These are phyloP conservation scores for Bos javanicus DNA, from an alignment of 2,113 vertebrate genomes.

Conservation along the genomic window DNA sequence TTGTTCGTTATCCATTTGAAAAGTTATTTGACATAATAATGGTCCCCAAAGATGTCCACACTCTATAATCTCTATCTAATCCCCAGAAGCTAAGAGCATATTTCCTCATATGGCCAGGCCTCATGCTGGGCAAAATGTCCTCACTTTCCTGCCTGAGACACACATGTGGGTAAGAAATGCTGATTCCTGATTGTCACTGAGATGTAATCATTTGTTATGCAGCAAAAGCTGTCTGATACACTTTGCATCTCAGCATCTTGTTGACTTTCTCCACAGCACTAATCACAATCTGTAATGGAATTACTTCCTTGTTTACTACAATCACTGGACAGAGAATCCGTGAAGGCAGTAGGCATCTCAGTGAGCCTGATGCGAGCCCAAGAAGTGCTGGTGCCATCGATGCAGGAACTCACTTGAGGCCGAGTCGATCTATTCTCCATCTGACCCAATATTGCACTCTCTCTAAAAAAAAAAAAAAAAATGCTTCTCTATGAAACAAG, in stretches of 20 bases:
- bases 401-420: no score
- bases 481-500: conserved; percentile 1
- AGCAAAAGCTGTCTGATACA: neutral
- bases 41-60: neutral
- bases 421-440: neutral
- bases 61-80: neutral
- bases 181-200: neutral
- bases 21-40: neutral
- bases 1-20: neutral
- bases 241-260: neutral
- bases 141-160: neutral
- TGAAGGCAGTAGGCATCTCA: neutral
- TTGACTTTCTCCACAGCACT: neutral
- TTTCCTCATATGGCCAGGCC: neutral
- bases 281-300: neutral
- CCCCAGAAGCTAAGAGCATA: neutral
- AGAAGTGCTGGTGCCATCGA: accelerated
- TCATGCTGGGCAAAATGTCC: neutral
- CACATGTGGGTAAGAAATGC: neutral
- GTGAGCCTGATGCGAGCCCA: accelerated
- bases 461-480: neutral
- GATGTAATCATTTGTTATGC: neutral
- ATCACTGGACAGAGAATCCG: neutral
- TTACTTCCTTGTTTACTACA: neutral
- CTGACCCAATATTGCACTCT: neutral